Base-by-base conservation (phyloP, 2,888 invertebrate species). In the Epirrhoe alternata region DNA sequence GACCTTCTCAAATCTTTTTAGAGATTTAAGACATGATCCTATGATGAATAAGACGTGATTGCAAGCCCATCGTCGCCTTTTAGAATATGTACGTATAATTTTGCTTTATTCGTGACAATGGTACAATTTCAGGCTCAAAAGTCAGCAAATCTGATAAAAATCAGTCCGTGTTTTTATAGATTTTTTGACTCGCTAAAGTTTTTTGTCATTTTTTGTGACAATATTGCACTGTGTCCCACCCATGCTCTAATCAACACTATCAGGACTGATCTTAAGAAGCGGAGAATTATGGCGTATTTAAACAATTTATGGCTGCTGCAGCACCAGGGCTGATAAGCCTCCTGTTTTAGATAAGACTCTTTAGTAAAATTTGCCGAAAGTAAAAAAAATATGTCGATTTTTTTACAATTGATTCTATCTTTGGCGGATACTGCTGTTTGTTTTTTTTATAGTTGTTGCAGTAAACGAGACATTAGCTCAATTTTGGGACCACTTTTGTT, bases 231-330 rank as follows among this genome's bases (percentile, higher is more conserved):
- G 86, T 80, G 72, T 77, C 77, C 90, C 92, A 86, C 89, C 90
- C 87, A 83, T 83, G 88, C 84, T 89, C 89, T 91, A 91, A 91
- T 90, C 88, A 88, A 83, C 87, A 85, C 82, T 91, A 92, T 93
- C 92, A 75, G 68, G 66, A 54, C 69, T 72, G 79, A 92, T 93
- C 92, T 90, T 77, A 84, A 81, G 87, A 83, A 88, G 88, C 86
- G 83, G 86, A 91, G 93, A 92, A 86, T 88, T 92, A 91, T 92
- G 84, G 90, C 78, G 86, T 90, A 90, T 92, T 92, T 89, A 88
- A 85, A 89, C 83, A 90, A 92, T 90, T 89, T 91, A 93, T 91
- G 77, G 90, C 85, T 72, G 84, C 84, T 83, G 83, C 86, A 88
- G 81, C 88, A 88, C 88, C 90, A 86, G 87, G 85, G 81, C 76